Percentiles rank a stretch among this genome's conserved stretches.
These are phyloP conservation scores for Chromis chromis DNA, from an alignment of 2,797 vertebrate genomes.

Conservation along the genomic window DNA sequence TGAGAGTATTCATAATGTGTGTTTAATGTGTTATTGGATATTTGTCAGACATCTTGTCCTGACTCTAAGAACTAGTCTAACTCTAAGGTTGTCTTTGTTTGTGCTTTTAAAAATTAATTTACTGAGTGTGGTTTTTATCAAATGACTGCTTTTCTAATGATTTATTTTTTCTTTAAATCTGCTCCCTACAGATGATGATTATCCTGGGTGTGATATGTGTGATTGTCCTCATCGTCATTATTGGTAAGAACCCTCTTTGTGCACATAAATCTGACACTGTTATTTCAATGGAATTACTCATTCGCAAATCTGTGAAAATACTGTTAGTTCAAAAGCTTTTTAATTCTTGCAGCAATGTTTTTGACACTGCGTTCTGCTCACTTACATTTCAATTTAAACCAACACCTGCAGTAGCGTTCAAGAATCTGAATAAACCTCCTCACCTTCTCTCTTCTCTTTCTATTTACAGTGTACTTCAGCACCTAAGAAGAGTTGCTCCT, in stretches of 20 bases:
- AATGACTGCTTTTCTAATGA: constrained; percentile 26
- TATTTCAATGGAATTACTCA: not conserved
- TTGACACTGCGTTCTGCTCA: no score
- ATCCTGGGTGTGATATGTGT: constrained; percentile 89
- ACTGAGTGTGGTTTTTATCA: not conserved
- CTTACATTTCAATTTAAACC: not conserved
- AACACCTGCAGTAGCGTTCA: not conserved
- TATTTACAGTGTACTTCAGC: constrained; percentile 87
- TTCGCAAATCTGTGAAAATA: not conserved
- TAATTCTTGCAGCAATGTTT: not conserved
- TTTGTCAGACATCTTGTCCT: not conserved
- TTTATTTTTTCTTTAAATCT: constrained; percentile 38
- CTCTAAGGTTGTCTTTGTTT: not conserved
- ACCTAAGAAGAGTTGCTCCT: constrained; percentile 85
- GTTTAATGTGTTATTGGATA: no score
- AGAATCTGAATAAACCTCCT: not conserved
- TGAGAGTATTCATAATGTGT: not conserved
- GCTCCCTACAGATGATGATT: constrained; percentile 86
- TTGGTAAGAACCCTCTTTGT: constrained; percentile 79
- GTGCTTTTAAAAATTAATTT: not conserved
- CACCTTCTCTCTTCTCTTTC: constrained; percentile 19
- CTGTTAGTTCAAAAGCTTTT: not conserved
- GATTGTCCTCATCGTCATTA: constrained; percentile 89
- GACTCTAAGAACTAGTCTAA: not conserved
- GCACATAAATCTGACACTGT: not conserved